phyloP scores from a whole-genome alignment of 2,888 invertebrate species.

The Lithophane ornitopus region DNA sequence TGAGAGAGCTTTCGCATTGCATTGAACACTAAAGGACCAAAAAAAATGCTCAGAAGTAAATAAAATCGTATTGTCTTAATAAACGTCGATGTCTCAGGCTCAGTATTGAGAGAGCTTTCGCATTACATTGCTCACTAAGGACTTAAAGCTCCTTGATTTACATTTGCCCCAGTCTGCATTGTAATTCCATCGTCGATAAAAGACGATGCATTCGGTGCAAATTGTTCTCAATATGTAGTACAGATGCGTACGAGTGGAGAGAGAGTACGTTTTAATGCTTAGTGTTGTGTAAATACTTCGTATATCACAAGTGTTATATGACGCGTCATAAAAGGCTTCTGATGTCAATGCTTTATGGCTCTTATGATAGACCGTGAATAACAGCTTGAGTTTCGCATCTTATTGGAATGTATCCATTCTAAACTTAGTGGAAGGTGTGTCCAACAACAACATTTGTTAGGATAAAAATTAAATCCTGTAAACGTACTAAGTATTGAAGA shows the following conservation, averaged over 20 bases:
- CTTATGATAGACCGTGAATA: neutral
- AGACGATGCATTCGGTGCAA: slow-evolving; percentile 50
- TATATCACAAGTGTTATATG: neutral
- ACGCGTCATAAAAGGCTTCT: neutral
- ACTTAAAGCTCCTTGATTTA: slow-evolving; percentile 53
- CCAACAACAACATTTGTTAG: no score
- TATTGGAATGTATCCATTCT: no score
- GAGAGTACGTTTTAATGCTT: neutral
- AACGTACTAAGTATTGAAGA: no score
- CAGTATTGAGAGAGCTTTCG: slow-evolving; percentile 34
- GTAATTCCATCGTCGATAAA: slow-evolving; percentile 49
- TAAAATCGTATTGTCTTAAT: slow-evolving; percentile 12
- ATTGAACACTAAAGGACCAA: no score
- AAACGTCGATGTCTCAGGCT: slow-evolving; percentile 17
- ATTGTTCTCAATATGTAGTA: slow-evolving; percentile 41
- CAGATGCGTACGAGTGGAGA: slow-evolving; percentile 27
- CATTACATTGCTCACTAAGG: slow-evolving; percentile 36
- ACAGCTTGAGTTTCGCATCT: neutral
- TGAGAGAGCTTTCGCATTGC: no score
- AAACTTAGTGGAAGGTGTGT: no score
- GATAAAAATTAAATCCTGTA: no score
- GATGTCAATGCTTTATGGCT: neutral
- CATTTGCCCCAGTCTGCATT: slow-evolving; percentile 47
- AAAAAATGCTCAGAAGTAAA: slow-evolving; percentile 4
- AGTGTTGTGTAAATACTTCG: neutral